These are phyloP conservation scores for Hyles vespertilio DNA, from an alignment of 1,140 invertebrate genomes.

Conservation along the genomic window DNA sequence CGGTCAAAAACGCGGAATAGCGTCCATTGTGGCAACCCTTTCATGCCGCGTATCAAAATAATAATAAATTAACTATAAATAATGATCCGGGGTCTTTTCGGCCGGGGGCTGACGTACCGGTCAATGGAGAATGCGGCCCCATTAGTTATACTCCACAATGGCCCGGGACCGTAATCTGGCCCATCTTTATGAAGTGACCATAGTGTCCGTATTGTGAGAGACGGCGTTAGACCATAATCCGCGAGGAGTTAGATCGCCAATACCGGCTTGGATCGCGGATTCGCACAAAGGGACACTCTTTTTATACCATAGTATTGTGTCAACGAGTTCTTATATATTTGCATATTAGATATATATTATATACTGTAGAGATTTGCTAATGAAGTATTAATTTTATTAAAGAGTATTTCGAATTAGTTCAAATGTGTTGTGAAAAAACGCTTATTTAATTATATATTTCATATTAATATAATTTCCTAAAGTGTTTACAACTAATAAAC, in stretches of 20 bases:
- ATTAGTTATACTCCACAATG: slow-evolving; percentile 69
- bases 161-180: slow-evolving; percentile 50
- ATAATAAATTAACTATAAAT: slow-evolving; percentile 73
- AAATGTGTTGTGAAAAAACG: too few relatives aligned
- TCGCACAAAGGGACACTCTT: too few relatives aligned
- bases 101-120: slow-evolving; percentile 52
- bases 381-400: too few relatives aligned
- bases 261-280: background rate
- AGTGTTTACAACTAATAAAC: too few relatives aligned
- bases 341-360: too few relatives aligned
- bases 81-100: slow-evolving; percentile 42
- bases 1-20: slow-evolving; percentile 58
- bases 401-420: too few relatives aligned
- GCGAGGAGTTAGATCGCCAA: slow-evolving; percentile 37
- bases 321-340: too few relatives aligned
- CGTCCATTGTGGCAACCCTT: slow-evolving; percentile 55
- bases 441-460: too few relatives aligned
- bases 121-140: slow-evolving; percentile 63
- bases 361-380: too few relatives aligned
- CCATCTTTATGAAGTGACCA: slow-evolving; percentile 70
- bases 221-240: slow-evolving; percentile 71
- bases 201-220: slow-evolving; percentile 54
- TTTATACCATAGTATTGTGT: too few relatives aligned
- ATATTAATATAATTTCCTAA: too few relatives aligned
- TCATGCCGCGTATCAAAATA: slow-evolving; percentile 71